Base-by-base conservation (phyloP, 2,113 vertebrate genomes). In the Calyptomena viridis region DNA sequence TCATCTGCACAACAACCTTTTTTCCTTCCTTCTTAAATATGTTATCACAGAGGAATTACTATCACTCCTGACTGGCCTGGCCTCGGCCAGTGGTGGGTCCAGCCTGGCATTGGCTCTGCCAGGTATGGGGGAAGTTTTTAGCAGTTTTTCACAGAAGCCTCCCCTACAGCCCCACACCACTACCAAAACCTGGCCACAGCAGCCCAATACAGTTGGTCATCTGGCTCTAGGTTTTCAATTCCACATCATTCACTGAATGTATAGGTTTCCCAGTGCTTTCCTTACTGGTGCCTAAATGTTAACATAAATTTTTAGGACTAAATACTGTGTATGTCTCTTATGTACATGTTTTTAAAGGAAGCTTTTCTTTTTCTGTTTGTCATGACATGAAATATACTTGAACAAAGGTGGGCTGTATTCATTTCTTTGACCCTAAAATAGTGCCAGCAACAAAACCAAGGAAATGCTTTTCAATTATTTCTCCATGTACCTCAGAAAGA, bases 381-480 rank as follows among this genome's bases (percentile, higher is more conserved):
- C 53, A 59, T 86, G 50, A 27, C 30, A 5, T 44, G 68, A 95
- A 90, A 59, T 6, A 6, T 49, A 6, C 37, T 86, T 59, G 40
- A 50, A 52, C 3, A 18, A 71, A 90, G 17, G 28, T 71, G 17
- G 16, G 2, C 16, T 59, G 16, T 42, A 53, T 83, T 89, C 6
- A 25, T 86, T 85, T 71, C 19, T 90, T 85, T 78, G 52, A 55
- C 59, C 14, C 14, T 84, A 78, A 53, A 77, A 59, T 14, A 77
- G 30, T 9, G 5, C 24, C 73, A 77, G 47, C 49, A 90, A 47
- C 35, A 86, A 85, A 93, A 39, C 19, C 17, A n/a, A 84, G 31
- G 24, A 63, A 94, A 44, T 56, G 27, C 13, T 81, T 84, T 76
- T 63, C 42, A 39, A 27, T 85, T 79, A 55, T 91, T 94, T 50